Evolutionary conservation across 2,113 vertebrate genomes (phyloP), one percentile per base, ranked within the genome.

Genomic region (Callorhinus ursinus): DNA sequence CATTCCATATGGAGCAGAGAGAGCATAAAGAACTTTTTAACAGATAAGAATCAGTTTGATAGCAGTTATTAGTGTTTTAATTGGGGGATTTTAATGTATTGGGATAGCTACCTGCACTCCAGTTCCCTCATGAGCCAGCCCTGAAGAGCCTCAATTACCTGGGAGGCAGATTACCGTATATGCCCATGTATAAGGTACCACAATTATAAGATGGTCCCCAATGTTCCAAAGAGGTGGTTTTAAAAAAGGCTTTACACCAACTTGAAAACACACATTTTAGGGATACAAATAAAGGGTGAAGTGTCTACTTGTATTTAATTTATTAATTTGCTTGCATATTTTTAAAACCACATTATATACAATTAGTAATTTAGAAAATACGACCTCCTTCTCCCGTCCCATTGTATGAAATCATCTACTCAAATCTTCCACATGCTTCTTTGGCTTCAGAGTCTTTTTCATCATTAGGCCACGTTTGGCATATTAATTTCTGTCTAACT

Each of bases 1-100:
- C 87, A 49, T 63, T 76, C 31, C 42, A 71, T 10, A 19, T 51
- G 90, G 61, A n/a, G 31, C 46, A 96, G 61, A 67, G 59, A 46
- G 16, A 63, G 18, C 59, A 31, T 49, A 81, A 80, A 33, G 28
- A 53, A 74, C 21, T 61, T 76, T 85, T 94, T 57, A 46, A 59
- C 31, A 39, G 39, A 8, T 82, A 51, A 89, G 57, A 92, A 39
- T 96, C 71, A 49, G 39, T 82, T 57, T 74, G 86, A n/a, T 79
- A 71, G n/a, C 33, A 94, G 22, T 76, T 95, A 76, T 24, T 77
- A 53, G 31, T 72, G 55, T 92, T 91, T 97, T 93, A 86, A 93
- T 83, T 76, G 69, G 61, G 63, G 33, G 18, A 63, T 95, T 95
- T 93, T 90, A 74, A 65, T 63, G 39, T 89, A 59, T 71, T 72